Base-by-base conservation (phyloP, 1,140 invertebrate species). In the Neodiprion fabricii region DNA sequence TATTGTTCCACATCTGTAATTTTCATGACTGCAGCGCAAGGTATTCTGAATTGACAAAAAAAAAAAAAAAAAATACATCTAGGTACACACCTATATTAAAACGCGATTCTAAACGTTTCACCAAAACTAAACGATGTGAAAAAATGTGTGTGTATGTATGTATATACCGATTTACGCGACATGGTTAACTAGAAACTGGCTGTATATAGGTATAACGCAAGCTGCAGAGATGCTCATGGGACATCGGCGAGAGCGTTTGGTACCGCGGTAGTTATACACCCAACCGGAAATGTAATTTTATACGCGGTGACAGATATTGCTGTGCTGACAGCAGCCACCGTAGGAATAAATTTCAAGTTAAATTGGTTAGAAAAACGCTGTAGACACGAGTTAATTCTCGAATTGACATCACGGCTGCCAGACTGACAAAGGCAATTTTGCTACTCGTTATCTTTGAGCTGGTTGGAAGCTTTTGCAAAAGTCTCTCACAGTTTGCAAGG, bases 211-310 rank as follows among this genome's bases (percentile, higher is more conserved):
- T 40, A 40, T 40, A 40, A 40, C 28, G 28, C 28, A 40, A 2
- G 28, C 28, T 40, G 28, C 28, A 40, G 28, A 40, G 28, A 40
- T 40, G 28, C 28, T 40, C 28, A 40, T 4, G 28, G 28, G 28
- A 40, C 28, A 5, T 40, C 28, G 28, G 28, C 28, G 28, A 40
- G 28, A 40, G 28, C 28, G 67, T 23, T 69, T 11, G 23, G 21
- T 14, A 69, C 67, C 5, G 67, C 12, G 61, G 67, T 69, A 14
- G 61, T 14, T 17, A 14, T 40, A 40, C 28, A 40, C 53, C 11
- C 11, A 61, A 23, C 67, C 67, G 67, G 67, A 69, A 23, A 69
- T 69, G 40, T 69, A 69, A 69, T 69, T 69, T 69, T 69, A 69
- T 69, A 47, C 67, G 10, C 67, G 5, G 21, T 69, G 67, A 69